A percentile compares a stretch with the other conserved stretches of the same genome.
phyloP scores from a whole-genome alignment of 2,113 vertebrate species.

The Suricata suricatta region DNA sequence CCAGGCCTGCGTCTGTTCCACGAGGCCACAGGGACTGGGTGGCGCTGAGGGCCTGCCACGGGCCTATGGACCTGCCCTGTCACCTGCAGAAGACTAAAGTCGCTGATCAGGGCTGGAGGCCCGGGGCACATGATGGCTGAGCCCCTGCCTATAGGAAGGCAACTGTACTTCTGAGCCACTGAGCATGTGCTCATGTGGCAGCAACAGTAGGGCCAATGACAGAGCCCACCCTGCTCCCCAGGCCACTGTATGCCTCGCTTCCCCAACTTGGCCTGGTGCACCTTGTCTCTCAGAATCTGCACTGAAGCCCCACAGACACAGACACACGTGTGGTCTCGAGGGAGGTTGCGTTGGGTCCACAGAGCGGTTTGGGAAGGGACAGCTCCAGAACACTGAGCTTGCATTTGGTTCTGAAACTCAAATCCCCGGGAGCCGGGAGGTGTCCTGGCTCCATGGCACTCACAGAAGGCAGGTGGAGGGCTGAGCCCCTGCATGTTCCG shows the following conservation, averaged over 20 bases:
- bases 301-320: fast-evolving
- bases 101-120: too few relatives aligned
- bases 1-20: background rate
- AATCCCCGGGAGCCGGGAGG: fast-evolving
- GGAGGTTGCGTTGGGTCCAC: too few relatives aligned
- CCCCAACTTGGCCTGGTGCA: background rate
- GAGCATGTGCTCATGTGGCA: fast-evolving
- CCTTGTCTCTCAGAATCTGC: too few relatives aligned
- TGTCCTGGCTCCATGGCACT: fast-evolving
- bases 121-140: too few relatives aligned
- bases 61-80: too few relatives aligned
- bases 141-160: too few relatives aligned
- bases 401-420: background rate
- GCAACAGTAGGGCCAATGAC: background rate
- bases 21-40: background rate
- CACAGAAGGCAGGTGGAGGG: background rate
- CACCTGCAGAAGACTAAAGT: background rate
- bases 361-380: background rate
- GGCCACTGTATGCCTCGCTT: fast-evolving
- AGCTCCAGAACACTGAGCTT: fast-evolving
- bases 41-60: background rate
- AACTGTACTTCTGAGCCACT: background rate
- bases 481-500: background rate
- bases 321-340: fast-evolving
- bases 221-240: too few relatives aligned